These are phyloP conservation scores for Drosophila malerkotliana DNA, from an alignment of 1,140 invertebrate genomes.

Conservation along the genomic window DNA sequence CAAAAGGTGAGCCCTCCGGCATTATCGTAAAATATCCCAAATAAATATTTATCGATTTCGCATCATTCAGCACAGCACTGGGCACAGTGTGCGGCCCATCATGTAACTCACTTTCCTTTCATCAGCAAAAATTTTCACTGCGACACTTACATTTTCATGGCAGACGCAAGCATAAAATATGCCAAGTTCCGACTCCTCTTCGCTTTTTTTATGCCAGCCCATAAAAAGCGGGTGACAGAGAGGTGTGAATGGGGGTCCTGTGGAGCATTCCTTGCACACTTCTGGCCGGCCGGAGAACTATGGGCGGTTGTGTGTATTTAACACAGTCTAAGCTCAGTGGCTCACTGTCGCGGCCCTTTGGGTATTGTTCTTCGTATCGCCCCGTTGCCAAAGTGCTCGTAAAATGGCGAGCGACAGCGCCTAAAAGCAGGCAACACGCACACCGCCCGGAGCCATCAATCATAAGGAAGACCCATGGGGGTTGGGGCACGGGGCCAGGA, in stretches of 20 bases:
- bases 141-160: slow-evolving; percentile 79
- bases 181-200: slow-evolving; percentile 55
- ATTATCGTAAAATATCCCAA: slow-evolving; percentile 30
- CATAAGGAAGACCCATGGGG: slow-evolving; percentile 43
- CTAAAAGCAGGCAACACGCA: slow-evolving; percentile 61
- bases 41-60: slow-evolving; percentile 50
- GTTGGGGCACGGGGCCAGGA: not conserved
- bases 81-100: slow-evolving; percentile 20
- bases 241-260: slow-evolving; percentile 2
- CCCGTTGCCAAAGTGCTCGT: slow-evolving; percentile 54
- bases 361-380: slow-evolving; percentile 15
- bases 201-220: slow-evolving; percentile 55
- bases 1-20: slow-evolving; percentile 18
- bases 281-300: slow-evolving; percentile 45
- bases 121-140: slow-evolving; percentile 76
- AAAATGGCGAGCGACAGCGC: slow-evolving; percentile 58
- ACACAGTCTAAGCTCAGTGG: slow-evolving; percentile 53
- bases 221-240: slow-evolving; percentile 50
- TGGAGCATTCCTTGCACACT: not conserved
- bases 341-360: slow-evolving; percentile 32
- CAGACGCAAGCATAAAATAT: slow-evolving; percentile 69
- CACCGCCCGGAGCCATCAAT: slow-evolving; percentile 56
- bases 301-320: slow-evolving; percentile 58
- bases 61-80: slow-evolving; percentile 16
- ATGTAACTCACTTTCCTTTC: slow-evolving; percentile 76